These are phyloP conservation scores for Enteromius paludinosus DNA, from an alignment of 2,797 vertebrate genomes.

Conservation along the genomic window DNA sequence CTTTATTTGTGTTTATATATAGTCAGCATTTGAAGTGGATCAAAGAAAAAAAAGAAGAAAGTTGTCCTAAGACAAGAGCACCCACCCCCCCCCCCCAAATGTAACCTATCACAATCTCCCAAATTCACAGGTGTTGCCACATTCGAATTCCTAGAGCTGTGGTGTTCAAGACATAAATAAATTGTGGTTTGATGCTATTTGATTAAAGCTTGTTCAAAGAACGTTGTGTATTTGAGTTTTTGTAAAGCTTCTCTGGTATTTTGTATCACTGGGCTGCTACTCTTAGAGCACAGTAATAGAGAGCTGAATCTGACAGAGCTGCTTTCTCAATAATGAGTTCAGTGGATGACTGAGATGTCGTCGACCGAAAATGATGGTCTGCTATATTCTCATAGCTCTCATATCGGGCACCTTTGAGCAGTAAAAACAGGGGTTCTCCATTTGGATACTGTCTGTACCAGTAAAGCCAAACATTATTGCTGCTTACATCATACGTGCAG, in stretches of 20 bases:
- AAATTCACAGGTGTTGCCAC: conserved; percentile 6
- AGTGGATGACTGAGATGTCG: neutral
- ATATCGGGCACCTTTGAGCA: conserved; percentile 27
- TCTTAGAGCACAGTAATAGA: conserved; percentile 33
- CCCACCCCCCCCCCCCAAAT: neutral
- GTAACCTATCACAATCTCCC: neutral
- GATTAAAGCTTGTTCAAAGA: conserved; percentile 20
- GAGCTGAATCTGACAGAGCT: conserved; percentile 28
- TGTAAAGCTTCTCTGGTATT: conserved; percentile 22
- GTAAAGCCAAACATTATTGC: accelerated
- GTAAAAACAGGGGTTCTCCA: conserved; percentile 47
- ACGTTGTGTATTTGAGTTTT: conserved; percentile 15
- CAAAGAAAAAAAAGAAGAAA: too few species aligned
- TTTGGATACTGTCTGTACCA: conserved; percentile 52
- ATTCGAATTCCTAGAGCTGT: neutral
- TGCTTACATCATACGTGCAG: conserved; percentile 42
- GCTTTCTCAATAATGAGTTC: neutral
- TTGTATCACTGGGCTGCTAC: conserved; percentile 32
- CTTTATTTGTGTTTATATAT: neutral
- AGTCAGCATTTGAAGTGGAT: too few species aligned
- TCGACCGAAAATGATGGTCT: conserved; percentile 6
- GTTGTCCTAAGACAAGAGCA: too few species aligned
- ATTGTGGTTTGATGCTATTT: conserved; percentile 1
- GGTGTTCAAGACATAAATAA: neutral
- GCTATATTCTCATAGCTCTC: accelerated